Evolutionary conservation across 2,888 invertebrate genomes (phyloP).

Genomic region (Euplexia lucipara): DNA sequence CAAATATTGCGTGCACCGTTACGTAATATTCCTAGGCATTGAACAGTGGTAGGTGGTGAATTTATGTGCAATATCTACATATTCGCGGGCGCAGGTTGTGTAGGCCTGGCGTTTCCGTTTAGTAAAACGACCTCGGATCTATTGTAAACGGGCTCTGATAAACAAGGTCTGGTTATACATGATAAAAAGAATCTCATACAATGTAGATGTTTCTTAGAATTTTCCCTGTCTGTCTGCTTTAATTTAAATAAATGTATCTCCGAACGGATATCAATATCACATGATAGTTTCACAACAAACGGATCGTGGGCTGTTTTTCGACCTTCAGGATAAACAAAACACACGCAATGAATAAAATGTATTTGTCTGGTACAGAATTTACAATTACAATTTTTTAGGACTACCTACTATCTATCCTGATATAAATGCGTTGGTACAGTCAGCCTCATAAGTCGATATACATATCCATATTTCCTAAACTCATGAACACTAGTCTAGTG

Average conservation of each 20-base stretch:
- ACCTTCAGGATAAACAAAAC: constrained; percentile 47
- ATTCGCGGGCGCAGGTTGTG: constrained; percentile 71
- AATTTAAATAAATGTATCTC: constrained; percentile 11
- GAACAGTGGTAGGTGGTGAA: constrained; percentile 45
- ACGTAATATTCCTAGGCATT: constrained; percentile 17
- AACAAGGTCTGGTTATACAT: constrained; percentile 30
- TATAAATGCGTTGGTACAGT: neutral
- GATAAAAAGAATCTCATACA: constrained; percentile 43
- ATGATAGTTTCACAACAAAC: constrained; percentile 37
- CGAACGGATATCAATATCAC: constrained; percentile 36
- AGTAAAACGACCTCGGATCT: constrained; percentile 54
- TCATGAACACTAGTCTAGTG: too few relatives aligned
- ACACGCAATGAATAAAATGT: constrained; percentile 28
- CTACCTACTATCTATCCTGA: constrained; percentile 20
- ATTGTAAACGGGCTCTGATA: constrained; percentile 44
- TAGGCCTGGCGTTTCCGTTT: constrained; percentile 77
- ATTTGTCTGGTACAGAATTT: too few relatives aligned
- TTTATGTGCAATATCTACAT: constrained; percentile 51
- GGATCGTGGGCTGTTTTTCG: constrained; percentile 41
- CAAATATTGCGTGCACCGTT: constrained; percentile 10
- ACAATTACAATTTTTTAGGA: constrained; percentile 38
- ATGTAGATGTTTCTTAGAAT: neutral
- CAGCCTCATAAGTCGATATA: too few relatives aligned
- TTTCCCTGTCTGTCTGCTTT: neutral
- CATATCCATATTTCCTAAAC: too few relatives aligned